These are phyloP conservation scores for Clinocottus analis DNA, from an alignment of 2,113 vertebrate species.

Conservation along the genomic window DNA sequence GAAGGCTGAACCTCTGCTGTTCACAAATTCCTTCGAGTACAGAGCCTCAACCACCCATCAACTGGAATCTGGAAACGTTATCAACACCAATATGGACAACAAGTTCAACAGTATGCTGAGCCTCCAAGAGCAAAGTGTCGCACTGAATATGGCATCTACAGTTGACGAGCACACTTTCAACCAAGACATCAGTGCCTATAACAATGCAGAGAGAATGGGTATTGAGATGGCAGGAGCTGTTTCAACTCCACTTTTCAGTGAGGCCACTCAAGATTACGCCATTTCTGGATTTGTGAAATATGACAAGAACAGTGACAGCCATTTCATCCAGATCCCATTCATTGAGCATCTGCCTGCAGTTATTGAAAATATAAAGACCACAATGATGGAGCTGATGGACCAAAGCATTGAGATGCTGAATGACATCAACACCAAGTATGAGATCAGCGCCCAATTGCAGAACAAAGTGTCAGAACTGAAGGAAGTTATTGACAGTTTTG, in stretches of 20 bases:
- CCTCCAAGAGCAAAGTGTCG: slow-evolving; percentile 85
- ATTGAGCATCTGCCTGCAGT: slow-evolving; percentile 84
- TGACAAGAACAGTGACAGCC: slow-evolving; percentile 91
- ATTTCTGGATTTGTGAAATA: slow-evolving; percentile 90
- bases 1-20: slow-evolving; percentile 87
- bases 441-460: slow-evolving; percentile 82
- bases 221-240: slow-evolving; percentile 84
- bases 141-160: slow-evolving; percentile 86
- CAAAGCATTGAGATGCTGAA: slow-evolving; percentile 81
- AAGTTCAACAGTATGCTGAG: slow-evolving; percentile 84
- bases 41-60: slow-evolving; percentile 86
- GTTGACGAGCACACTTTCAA: slow-evolving; percentile 86
- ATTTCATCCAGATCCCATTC: slow-evolving; percentile 88
- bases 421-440: slow-evolving; percentile 82
- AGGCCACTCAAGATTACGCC: slow-evolving; percentile 82
- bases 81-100: slow-evolving; percentile 84
- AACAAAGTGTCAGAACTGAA: slow-evolving; percentile 84
- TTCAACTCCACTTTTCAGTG: slow-evolving; percentile 80
- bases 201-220: slow-evolving; percentile 84
- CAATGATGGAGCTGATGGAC: slow-evolving; percentile 77
- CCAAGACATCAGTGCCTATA: slow-evolving; percentile 87
- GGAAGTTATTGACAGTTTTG: slow-evolving; percentile 83
- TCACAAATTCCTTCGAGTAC: slow-evolving; percentile 88
- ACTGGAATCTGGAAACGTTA: slow-evolving; percentile 63
- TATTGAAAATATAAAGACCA: slow-evolving; percentile 82